These are phyloP conservation scores for Orthonychiurus folsomi DNA, from an alignment of 2,888 invertebrate genomes.

Conservation along the genomic window DNA sequence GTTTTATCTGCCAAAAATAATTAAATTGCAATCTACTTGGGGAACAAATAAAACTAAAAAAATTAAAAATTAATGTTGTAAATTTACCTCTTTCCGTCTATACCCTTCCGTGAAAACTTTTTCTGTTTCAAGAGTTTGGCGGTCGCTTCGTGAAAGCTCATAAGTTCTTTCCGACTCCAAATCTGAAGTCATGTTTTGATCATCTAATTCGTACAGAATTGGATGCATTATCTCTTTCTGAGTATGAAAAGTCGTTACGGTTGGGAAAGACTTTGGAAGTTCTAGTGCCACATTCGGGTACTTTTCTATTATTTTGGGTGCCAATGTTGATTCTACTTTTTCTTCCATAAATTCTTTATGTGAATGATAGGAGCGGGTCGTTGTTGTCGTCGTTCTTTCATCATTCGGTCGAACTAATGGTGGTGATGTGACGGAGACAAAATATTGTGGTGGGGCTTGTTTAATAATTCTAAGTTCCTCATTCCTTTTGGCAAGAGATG, in stretches of 20 bases:
- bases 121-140: too few species aligned
- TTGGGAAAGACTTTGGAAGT: too few species aligned
- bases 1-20: neutral
- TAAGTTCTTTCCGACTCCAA: too few species aligned
- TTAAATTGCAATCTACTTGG: too few species aligned
- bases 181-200: too few species aligned
- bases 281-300: neutral
- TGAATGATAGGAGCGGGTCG: neutral
- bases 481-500: neutral
- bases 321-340: neutral
- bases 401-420: neutral
- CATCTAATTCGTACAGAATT: constrained; percentile 1
- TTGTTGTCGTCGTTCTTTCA: neutral
- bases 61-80: neutral
- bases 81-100: too few species aligned
- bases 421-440: neutral
- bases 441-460: neutral
- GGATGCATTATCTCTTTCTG: neutral
- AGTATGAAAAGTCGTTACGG: neutral
- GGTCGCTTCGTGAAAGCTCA: too few species aligned
- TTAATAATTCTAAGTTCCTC: neutral
- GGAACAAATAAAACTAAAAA: neutral
- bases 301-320: neutral
- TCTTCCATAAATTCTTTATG: neutral
- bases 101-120: too few species aligned